Evolutionary conservation across 2,797 vertebrate genomes (phyloP).

Genomic region (Denticeps clupeoides): DNA sequence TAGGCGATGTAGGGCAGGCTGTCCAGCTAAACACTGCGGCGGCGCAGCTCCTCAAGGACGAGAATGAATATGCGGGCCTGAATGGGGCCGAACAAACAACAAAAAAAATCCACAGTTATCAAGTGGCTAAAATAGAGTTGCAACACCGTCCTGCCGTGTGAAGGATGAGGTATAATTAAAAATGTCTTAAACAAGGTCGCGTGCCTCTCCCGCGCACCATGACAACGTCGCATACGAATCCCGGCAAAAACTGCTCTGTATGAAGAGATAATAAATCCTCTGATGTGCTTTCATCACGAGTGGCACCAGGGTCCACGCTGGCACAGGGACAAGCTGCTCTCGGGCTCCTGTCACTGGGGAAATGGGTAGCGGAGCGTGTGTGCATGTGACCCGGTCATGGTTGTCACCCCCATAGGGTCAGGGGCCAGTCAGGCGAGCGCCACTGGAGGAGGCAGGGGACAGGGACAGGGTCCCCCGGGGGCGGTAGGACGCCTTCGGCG

Average conservation of each 20-base stretch:
- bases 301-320: too few relatives aligned
- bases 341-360: conserved; percentile 57
- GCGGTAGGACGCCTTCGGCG: conserved; percentile 42
- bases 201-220: too few relatives aligned
- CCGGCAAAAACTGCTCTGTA: too few relatives aligned
- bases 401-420: conserved; percentile 73
- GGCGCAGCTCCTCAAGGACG: conserved; percentile 2
- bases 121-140: too few relatives aligned
- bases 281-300: too few relatives aligned
- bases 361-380: conserved; percentile 58
- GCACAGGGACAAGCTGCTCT: conserved; percentile 57
- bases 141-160: too few relatives aligned
- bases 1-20: conserved; percentile 19
- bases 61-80: neutral
- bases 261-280: neutral
- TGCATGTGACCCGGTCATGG: conserved; percentile 67
- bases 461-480: conserved; percentile 51
- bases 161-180: too few relatives aligned
- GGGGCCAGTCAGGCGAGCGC: conserved; percentile 75
- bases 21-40: conserved; percentile 11
- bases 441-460: too few relatives aligned
- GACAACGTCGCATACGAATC: too few relatives aligned
- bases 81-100: neutral
- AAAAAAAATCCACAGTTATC: too few relatives aligned
- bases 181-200: too few relatives aligned